These are phyloP conservation scores for Branchellion lobata DNA, from an alignment of 2,888 invertebrate genomes.

Conservation along the genomic window DNA sequence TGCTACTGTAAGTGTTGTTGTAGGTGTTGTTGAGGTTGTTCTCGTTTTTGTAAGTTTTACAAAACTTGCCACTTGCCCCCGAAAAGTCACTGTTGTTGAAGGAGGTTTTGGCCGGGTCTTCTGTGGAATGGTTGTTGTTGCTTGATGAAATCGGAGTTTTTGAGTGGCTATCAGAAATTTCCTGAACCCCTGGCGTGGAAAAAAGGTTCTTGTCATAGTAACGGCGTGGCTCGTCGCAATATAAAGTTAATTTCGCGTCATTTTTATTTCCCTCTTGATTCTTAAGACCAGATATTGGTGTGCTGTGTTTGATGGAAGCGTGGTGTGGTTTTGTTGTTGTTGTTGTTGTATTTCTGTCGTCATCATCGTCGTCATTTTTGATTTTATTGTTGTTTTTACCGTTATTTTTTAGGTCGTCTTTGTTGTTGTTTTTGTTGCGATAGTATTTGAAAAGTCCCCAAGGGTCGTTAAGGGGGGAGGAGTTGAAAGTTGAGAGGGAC, in stretches of 20 bases:
- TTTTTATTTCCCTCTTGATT: too few relatives aligned
- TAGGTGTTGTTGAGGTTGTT: slow-evolving; percentile 1
- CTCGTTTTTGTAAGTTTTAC: background rate
- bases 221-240: too few relatives aligned
- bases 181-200: too few relatives aligned
- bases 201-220: too few relatives aligned
- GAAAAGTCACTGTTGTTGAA: background rate
- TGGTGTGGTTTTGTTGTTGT: background rate
- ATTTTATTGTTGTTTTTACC: background rate
- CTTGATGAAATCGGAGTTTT: too few relatives aligned
- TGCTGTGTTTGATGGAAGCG: too few relatives aligned
- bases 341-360: background rate
- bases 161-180: too few relatives aligned
- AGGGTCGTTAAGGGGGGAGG: background rate
- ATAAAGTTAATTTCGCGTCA: too few relatives aligned
- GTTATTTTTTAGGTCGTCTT: background rate
- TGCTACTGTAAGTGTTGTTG: background rate
- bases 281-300: too few relatives aligned
- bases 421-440: background rate
- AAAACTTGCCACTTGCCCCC: background rate
- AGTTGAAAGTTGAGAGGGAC: background rate
- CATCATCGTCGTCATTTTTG: background rate
- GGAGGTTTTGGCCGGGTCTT: too few relatives aligned
- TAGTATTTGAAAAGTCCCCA: background rate
- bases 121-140: too few relatives aligned